Evolutionary conservation across 1,140 invertebrate species (phyloP), one percentile per base, ranked within the genome.

Genomic region (Cotesia vestalis): DNA sequence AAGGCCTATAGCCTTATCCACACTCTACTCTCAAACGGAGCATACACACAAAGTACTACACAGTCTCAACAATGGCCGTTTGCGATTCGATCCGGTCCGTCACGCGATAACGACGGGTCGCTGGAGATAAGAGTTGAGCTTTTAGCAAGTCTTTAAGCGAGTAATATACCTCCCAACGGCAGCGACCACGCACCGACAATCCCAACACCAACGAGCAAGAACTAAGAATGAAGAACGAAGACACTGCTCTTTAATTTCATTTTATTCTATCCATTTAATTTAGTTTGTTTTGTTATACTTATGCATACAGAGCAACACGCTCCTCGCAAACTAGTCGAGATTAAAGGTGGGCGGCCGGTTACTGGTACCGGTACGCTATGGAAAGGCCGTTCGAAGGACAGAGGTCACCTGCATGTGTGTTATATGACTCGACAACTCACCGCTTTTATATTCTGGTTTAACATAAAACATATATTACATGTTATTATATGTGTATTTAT

Each of bases 311-410:
- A 46, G 40, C 11, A 46, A 46, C 40, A 46, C 11, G 40, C 11
- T 46, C 6, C 40, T 11, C 40, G 40, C 40, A 46, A 46, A 46
- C 6, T 46, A 46, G 40, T 46, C 40, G 40, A 46, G 40, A 46
- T 46, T 5, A 59, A 46, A 46, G 40, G 40, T 46, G 40, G 40
- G 40, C 40, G 40, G 40, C 11, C 11, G 40, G 40, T 46, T 46
- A 46, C 12, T 20, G 46, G 17, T 57, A 62, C 61, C 70, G 59
- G 68, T 62, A 62, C 60, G 72, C 73, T 73, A 77, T 78, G 79
- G 80, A 81, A 81, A 81, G 80, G 80, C 78, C 79, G 78, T 81
- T 80, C 78, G 80, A 83, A 82, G 80, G 81, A 83, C 80, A 82
- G 79, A 77, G 78, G 80, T 78, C 80, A 80, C 78, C 69, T 66